Percentiles rank a stretch among this genome's conserved stretches.
Conservation (phyloP, 2,888 invertebrate species). For the Cosmopolites sordidus region DNA sequence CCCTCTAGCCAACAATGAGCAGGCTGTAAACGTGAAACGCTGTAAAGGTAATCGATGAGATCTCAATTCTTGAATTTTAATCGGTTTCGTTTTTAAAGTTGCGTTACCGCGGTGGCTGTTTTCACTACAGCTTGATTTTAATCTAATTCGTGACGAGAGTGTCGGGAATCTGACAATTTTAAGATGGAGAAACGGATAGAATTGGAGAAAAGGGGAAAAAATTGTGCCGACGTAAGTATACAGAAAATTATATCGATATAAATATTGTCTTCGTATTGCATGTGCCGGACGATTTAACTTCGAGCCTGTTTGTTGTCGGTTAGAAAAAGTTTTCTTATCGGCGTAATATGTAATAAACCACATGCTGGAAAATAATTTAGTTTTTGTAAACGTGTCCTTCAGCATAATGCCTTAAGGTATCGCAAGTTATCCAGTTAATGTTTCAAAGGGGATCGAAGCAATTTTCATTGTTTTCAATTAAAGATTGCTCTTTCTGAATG, state of each 20-base stretch:
- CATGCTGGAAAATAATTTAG: not conserved
- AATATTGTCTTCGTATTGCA: not conserved
- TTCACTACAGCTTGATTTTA: not conserved
- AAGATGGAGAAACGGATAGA: constrained; percentile 92
- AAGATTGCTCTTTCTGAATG: not conserved
- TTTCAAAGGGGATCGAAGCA: too few relatives aligned
- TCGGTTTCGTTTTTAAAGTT: constrained; percentile 4
- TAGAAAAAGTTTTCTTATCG: not conserved
- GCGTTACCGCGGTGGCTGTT: not conserved
- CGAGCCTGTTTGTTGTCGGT: not conserved
- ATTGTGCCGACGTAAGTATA: constrained; percentile 79
- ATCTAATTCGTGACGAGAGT: not conserved
- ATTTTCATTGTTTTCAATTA: not conserved
- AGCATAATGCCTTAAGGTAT: not conserved
- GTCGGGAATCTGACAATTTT: not conserved
- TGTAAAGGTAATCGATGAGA: constrained; percentile 42
- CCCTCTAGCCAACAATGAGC: constrained; percentile 44
- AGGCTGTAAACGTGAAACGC: constrained; percentile 36
- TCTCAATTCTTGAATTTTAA: constrained; percentile 28
- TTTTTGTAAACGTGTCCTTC: constrained; percentile 1
- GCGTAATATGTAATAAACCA: not conserved
- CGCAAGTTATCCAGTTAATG: not conserved
- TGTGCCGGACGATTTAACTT: not conserved
- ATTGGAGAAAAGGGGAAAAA: constrained; percentile 88
- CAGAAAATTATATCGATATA: constrained; percentile 1